Evolutionary conservation across 2,797 vertebrate genomes (phyloP).

Genomic region (Tapirus indicus): DNA sequence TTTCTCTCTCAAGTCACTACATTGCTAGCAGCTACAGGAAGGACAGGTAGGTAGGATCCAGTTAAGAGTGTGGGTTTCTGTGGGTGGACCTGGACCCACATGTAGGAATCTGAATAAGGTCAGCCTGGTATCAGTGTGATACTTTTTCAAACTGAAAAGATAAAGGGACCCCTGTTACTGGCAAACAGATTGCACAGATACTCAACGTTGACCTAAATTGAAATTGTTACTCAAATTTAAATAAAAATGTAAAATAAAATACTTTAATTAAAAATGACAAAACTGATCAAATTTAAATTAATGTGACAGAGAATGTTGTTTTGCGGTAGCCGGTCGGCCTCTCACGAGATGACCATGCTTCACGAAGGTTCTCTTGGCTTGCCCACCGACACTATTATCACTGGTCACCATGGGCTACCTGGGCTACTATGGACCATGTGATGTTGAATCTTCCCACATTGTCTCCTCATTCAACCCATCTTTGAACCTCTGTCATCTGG

Average conservation of each 20-base stretch:
- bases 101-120: background rate
- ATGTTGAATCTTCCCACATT: background rate
- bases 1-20: too few relatives aligned
- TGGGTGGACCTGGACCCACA: background rate
- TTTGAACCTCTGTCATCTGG: background rate
- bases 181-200: background rate
- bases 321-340: background rate
- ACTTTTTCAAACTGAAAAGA: background rate
- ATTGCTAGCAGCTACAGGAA: background rate
- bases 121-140: background rate
- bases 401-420: fast-evolving
- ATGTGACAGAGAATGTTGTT: background rate
- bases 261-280: background rate
- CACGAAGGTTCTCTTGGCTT: background rate
- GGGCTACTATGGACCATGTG: background rate
- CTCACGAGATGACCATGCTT: too few relatives aligned
- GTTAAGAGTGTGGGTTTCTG: background rate
- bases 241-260: background rate
- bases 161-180: background rate
- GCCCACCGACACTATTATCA: fast-evolving
- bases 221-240: background rate
- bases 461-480: background rate
- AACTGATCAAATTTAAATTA: background rate
- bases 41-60: background rate
- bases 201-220: background rate